phyloP scores from a whole-genome alignment of 2,888 invertebrate species.

The Epinotia demarniana region DNA sequence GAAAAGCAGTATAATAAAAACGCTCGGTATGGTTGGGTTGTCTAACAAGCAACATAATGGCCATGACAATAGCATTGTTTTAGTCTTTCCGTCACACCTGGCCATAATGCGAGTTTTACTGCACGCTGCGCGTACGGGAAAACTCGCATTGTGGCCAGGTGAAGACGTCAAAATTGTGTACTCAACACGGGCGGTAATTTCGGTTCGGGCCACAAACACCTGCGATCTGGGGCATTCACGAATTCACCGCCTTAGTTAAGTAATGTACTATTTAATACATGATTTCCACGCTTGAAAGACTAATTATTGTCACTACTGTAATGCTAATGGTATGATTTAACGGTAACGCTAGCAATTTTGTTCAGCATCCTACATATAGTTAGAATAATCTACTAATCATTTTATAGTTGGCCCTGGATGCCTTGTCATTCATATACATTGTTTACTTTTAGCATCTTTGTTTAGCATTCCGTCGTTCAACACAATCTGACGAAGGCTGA shows the following conservation, averaged over 20 bases:
- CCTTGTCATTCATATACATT: conserved; percentile 5
- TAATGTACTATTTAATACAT: too few species aligned
- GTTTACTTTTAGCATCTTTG: conserved; percentile 5
- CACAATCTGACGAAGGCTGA: conserved; percentile 6
- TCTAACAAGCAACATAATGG: conserved; percentile 7
- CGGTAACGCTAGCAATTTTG: not conserved
- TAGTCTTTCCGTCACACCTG: not conserved
- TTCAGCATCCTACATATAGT: not conserved
- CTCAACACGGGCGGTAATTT: too few species aligned
- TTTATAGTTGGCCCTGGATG: not conserved
- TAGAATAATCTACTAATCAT: not conserved
- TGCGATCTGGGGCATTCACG: too few species aligned
- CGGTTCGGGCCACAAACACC: too few species aligned
- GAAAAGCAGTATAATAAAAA: not conserved
- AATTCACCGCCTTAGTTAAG: too few species aligned
- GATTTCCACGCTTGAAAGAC: conserved; percentile 9
- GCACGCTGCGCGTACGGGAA: too few species aligned
- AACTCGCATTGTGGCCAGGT: too few species aligned
- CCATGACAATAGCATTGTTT: conserved; percentile 14
- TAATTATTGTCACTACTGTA: not conserved
- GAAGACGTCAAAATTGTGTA: too few species aligned
- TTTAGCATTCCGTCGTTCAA: not conserved
- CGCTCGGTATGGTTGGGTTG: conserved; percentile 6
- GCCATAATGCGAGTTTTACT: too few species aligned
- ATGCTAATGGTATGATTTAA: conserved; percentile 3